phyloP scores from a whole-genome alignment of 1,140 invertebrate genomes.

The Medauroidea extradentata region DNA sequence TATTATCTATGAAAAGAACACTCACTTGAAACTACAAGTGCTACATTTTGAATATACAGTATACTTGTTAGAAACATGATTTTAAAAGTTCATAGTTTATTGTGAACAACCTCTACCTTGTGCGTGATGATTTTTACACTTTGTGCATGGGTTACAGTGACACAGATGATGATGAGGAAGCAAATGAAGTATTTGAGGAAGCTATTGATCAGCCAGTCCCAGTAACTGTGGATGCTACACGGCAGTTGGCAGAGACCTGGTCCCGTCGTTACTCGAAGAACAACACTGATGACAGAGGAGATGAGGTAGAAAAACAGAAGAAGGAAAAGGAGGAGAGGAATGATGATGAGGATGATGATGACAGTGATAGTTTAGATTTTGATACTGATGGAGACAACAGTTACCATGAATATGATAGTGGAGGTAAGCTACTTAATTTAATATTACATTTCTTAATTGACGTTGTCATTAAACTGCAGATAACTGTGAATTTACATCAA shows the following conservation, averaged over 20 bases:
- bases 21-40: too few species aligned
- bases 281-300: conserved; percentile 15
- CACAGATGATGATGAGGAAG: conserved; percentile 48
- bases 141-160: conserved; percentile 39
- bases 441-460: too few species aligned
- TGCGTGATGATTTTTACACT: too few species aligned
- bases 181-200: conserved; percentile 58
- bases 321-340: conserved; percentile 21
- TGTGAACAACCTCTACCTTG: too few species aligned
- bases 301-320: conserved; percentile 20
- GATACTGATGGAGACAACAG: conserved; percentile 56
- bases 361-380: conserved; percentile 41
- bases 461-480: too few species aligned
- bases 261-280: conserved; percentile 49
- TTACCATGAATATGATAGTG: conserved; percentile 58
- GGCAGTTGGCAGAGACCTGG: conserved; percentile 59
- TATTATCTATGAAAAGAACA: too few species aligned
- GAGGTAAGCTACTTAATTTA: too few species aligned
- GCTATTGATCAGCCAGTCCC: conserved; percentile 53
- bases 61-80: too few species aligned
- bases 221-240: conserved; percentile 59
- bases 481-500: too few species aligned
- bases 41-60: too few species aligned
- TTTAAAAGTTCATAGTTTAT: too few species aligned
- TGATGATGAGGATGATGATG: conserved; percentile 28